Evolutionary conservation across 2,888 invertebrate species (phyloP).

Genomic region (Atrina japonica): DNA sequence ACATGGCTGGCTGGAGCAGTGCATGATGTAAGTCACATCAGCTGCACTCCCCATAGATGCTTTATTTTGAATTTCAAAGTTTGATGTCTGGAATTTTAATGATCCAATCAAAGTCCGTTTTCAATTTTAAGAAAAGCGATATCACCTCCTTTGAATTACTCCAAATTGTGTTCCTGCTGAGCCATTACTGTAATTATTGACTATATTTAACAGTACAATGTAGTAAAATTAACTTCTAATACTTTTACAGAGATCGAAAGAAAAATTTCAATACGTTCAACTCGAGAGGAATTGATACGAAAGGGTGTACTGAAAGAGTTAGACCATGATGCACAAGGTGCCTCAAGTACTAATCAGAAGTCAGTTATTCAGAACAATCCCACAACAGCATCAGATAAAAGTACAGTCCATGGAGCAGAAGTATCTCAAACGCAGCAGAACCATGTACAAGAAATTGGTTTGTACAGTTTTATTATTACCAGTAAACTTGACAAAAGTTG

Average conservation of each 20-base stretch:
- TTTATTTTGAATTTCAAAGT: too few species aligned
- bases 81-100: too few species aligned
- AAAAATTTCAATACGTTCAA: constrained; percentile 98
- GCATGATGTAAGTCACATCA: too few species aligned
- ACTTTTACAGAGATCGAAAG: constrained; percentile 93
- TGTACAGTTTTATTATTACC: too few species aligned
- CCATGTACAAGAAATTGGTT: constrained; percentile 28
- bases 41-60: too few species aligned
- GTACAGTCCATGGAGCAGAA: constrained; percentile 35
- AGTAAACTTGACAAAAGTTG: too few species aligned
- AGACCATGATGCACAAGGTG: constrained; percentile 49
- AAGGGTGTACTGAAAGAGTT: constrained; percentile 90
- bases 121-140: too few species aligned
- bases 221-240: too few species aligned
- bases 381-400: constrained; percentile 33
- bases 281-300: constrained; percentile 97
- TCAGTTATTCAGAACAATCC: constrained; percentile 39
- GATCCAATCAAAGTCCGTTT: too few species aligned
- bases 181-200: background rate
- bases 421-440: constrained; percentile 20
- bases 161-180: background rate
- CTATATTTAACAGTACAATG: too few species aligned
- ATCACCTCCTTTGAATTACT: too few species aligned
- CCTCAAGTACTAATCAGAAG: constrained; percentile 9
- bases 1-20: too few species aligned